These are phyloP conservation scores for Hoplostethus mediterraneus DNA, from an alignment of 2,797 vertebrate genomes.

Conservation along the genomic window DNA sequence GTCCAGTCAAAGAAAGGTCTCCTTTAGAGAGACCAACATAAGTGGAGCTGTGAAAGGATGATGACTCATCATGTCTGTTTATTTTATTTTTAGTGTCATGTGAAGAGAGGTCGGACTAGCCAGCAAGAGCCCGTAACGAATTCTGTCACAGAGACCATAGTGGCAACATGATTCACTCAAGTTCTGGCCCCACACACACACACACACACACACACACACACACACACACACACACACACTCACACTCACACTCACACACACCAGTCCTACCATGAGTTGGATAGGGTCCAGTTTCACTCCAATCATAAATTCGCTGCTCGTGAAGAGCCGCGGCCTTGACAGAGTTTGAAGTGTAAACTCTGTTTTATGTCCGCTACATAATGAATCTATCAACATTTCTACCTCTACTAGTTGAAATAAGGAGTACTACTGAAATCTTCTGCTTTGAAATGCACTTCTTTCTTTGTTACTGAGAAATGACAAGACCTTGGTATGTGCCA, in stretches of 20 bases:
- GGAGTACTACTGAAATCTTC: background rate
- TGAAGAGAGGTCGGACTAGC: conserved; percentile 13
- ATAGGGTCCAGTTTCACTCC: background rate
- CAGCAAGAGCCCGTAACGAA: conserved; percentile 45
- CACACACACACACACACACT: conserved; percentile 18
- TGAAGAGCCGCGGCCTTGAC: background rate
- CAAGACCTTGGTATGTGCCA: background rate
- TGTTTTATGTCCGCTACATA: background rate
- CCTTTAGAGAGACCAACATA: conserved; percentile 42
- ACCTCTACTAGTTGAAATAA: background rate
- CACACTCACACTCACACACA: conserved; percentile 9
- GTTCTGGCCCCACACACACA: conserved; percentile 8
- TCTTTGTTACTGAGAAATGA: background rate
- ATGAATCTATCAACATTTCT: background rate
- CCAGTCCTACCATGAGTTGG: background rate
- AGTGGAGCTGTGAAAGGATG: conserved; percentile 36
- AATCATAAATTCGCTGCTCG: background rate
- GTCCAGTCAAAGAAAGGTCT: conserved; percentile 55
- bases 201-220: conserved; percentile 17
- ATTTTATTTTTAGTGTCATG: conserved; percentile 57
- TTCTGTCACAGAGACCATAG: conserved; percentile 6
- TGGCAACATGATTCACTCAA: conserved; percentile 26
- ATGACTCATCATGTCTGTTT: conserved; percentile 56
- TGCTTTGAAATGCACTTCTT: too few relatives aligned
- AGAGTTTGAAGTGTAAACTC: background rate